These are phyloP conservation scores for Portunus trituberculatus DNA, from an alignment of 1,140 invertebrate genomes.

Conservation along the genomic window DNA sequence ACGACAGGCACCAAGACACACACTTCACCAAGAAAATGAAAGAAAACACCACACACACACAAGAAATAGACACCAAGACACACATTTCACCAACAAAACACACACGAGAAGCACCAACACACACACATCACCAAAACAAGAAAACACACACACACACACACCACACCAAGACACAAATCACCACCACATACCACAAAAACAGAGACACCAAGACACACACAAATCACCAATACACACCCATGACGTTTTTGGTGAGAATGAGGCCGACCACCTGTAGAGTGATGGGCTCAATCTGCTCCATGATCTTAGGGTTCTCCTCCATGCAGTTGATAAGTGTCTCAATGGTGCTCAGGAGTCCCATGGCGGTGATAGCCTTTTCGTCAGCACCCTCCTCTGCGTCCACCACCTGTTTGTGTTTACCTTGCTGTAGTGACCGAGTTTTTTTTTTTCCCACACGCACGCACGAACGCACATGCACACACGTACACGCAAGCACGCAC, in stretches of 20 bases:
- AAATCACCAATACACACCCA: constrained; percentile 82
- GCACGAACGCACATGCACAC: neutral
- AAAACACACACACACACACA: neutral
- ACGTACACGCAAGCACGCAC: constrained; percentile 34
- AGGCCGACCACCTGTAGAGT: constrained; percentile 95
- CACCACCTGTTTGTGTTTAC: constrained; percentile 79
- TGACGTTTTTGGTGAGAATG: constrained; percentile 91
- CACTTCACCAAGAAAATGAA: too few species aligned
- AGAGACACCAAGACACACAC: too few species aligned
- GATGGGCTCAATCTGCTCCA: constrained; percentile 94
- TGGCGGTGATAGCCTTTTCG: constrained; percentile 98
- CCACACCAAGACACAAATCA: too few species aligned
- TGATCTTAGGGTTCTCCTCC: constrained; percentile 86
- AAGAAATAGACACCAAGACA: too few species aligned
- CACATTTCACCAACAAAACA: too few species aligned
- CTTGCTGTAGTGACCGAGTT: too few species aligned
- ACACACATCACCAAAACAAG: too few species aligned
- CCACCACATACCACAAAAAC: too few species aligned
- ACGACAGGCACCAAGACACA: too few species aligned
- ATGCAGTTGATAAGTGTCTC: constrained; percentile 95
- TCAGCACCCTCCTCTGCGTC: constrained; percentile 94
- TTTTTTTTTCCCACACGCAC: constrained; percentile 73
- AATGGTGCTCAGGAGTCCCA: constrained; percentile 97
- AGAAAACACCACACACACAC: too few species aligned
- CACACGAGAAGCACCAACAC: too few species aligned